Evolutionary conservation across 2,113 vertebrate genomes (phyloP).

Genomic region (Paramisgurnus dabryanus): DNA sequence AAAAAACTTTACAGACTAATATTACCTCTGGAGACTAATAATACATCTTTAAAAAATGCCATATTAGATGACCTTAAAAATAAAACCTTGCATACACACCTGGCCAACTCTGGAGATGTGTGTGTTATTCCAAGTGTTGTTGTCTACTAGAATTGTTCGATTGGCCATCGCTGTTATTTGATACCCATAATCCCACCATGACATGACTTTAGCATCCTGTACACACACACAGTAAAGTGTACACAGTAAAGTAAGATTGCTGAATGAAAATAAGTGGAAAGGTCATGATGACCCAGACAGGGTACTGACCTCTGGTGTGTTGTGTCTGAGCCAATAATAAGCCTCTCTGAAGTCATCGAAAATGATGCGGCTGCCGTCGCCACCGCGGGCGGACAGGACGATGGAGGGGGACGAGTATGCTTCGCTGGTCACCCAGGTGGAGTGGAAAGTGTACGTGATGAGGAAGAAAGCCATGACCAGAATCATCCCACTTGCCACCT

Average conservation of each 20-base stretch:
- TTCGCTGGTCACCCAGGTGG: constrained; percentile 99
- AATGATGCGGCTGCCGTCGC: constrained; percentile 95
- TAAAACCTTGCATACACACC: constrained; percentile 69
- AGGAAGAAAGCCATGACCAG: constrained; percentile 98
- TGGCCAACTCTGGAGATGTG: constrained; percentile 98
- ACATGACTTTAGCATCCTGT: constrained; percentile 98
- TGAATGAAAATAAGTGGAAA: background rate
- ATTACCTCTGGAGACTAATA: no score
- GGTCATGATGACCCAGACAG: background rate
- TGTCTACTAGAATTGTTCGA: constrained; percentile 96
- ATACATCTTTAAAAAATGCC: no score
- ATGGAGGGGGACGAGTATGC: constrained; percentile 98
- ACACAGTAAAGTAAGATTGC: background rate
- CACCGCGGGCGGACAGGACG: constrained; percentile 90
- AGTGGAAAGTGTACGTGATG: constrained; percentile 98
- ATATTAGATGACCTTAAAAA: no score
- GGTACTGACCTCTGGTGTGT: constrained; percentile 89
- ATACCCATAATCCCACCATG: constrained; percentile 99
- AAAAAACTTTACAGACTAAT: background rate
- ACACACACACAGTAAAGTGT: no score
- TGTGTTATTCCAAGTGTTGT: constrained; percentile 99
- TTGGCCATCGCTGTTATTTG: constrained; percentile 99
- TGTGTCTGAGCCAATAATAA: constrained; percentile 98
- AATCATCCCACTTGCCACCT: constrained; percentile 99
- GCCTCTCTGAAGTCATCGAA: constrained; percentile 99